Evolutionary conservation across 2,797 vertebrate species (phyloP).

Genomic region (Schizopygopsis pylzovi): DNA sequence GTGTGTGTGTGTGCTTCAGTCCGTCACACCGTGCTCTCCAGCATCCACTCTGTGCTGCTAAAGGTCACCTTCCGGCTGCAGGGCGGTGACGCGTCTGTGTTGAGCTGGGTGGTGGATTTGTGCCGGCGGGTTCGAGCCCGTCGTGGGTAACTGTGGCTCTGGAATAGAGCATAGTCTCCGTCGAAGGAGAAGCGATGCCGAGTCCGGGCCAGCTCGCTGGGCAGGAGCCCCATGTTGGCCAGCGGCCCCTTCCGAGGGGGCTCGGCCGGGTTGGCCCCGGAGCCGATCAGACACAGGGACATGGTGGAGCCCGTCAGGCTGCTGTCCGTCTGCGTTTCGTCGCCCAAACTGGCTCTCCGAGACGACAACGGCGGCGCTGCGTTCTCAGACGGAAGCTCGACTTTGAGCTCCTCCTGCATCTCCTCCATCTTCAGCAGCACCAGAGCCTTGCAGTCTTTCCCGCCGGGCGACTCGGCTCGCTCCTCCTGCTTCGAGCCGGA

Average conservation of each 20-base stretch:
- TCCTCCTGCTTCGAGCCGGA: slow-evolving; percentile 79
- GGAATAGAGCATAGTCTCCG: slow-evolving; percentile 90
- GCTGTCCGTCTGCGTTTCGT: slow-evolving; percentile 83
- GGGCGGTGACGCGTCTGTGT: slow-evolving; percentile 82
- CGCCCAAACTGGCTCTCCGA: slow-evolving; percentile 78
- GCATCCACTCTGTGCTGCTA: slow-evolving; percentile 98
- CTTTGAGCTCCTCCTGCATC: slow-evolving; percentile 75
- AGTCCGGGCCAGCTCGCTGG: slow-evolving; percentile 85
- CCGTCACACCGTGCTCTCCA: slow-evolving; percentile 93
- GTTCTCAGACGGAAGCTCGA: slow-evolving; percentile 72
- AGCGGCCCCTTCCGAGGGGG: slow-evolving; percentile 74
- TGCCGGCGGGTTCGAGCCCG: slow-evolving; percentile 91
- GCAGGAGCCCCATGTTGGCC: slow-evolving; percentile 75
- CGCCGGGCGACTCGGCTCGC: slow-evolving; percentile 61
- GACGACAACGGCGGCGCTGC: slow-evolving; percentile 55
- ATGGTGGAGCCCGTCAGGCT: slow-evolving; percentile 85
- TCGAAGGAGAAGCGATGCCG: slow-evolving; percentile 89
- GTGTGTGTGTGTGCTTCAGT: slow-evolving; percentile 3
- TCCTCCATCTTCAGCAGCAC: slow-evolving; percentile 80
- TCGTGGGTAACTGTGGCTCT: slow-evolving; percentile 97
- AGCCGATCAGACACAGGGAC: slow-evolving; percentile 89
- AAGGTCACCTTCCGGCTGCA: slow-evolving; percentile 87
- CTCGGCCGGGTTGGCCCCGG: slow-evolving; percentile 74
- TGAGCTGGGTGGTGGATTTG: slow-evolving; percentile 91
- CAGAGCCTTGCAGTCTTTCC: slow-evolving; percentile 79